Percentiles rank a stretch among this genome's conserved stretches.
Conservation (phyloP, 1,140 invertebrate species). For the Polypedilum vanderplanki region DNA sequence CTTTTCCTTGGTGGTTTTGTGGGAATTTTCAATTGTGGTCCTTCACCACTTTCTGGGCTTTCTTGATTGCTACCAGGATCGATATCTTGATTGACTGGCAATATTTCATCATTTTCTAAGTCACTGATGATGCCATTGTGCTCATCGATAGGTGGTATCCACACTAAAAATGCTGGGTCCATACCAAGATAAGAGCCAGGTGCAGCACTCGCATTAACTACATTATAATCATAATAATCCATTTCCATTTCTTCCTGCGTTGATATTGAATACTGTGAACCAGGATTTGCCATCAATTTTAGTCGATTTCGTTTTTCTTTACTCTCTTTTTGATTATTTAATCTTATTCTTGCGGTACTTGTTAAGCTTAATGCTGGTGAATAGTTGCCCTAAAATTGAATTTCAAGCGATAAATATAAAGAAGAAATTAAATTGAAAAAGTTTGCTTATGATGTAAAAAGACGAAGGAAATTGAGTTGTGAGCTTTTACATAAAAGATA, state of each 20-base stretch:
- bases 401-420: constrained; percentile 33
- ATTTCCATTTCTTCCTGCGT: constrained; percentile 69
- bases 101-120: constrained; percentile 40
- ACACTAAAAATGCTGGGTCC: constrained; percentile 78
- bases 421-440: not conserved
- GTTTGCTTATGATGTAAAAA: not conserved
- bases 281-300: constrained; percentile 55
- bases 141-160: constrained; percentile 72
- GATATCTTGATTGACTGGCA: constrained; percentile 46
- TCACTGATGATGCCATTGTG: constrained; percentile 35
- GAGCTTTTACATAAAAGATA: not conserved
- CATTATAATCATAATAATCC: constrained; percentile 85
- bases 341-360: constrained; percentile 55
- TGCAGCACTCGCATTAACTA: constrained; percentile 67
- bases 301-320: constrained; percentile 70
- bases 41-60: constrained; percentile 44
- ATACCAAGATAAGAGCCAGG: constrained; percentile 76
- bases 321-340: constrained; percentile 60
- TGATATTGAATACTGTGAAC: constrained; percentile 70
- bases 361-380: constrained; percentile 54
- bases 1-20: constrained; percentile 16
- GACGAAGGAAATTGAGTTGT: not conserved
- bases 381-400: constrained; percentile 63
- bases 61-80: constrained; percentile 51
- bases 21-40: constrained; percentile 30